These are phyloP conservation scores for Caenorhabditis inopinata DNA, from an alignment of 1,140 invertebrate genomes.

Conservation along the genomic window DNA sequence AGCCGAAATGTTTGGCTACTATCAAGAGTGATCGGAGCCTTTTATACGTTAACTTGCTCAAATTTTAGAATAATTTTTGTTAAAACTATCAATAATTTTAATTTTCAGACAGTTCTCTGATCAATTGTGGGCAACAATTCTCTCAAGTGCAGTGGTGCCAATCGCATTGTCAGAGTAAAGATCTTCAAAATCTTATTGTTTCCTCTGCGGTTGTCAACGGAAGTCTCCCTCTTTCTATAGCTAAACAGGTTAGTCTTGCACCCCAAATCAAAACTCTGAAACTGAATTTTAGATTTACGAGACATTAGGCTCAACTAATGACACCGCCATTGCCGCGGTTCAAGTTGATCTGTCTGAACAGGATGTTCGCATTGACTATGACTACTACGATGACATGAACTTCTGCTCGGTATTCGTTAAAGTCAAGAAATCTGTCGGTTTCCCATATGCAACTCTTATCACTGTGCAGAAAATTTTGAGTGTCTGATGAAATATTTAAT, in stretches of 20 bases:
- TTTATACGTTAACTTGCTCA: too few relatives aligned
- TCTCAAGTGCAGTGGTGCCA: not conserved
- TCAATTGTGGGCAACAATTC: not conserved
- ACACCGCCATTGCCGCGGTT: not conserved
- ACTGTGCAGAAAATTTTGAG: slow-evolving; percentile 6
- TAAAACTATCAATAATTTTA: too few relatives aligned
- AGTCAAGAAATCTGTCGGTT: not conserved
- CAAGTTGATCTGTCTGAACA: not conserved
- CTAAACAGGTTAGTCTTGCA: not conserved
- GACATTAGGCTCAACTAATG: not conserved
- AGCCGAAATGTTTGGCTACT: too few relatives aligned
- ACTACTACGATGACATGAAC: not conserved
- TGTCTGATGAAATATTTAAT: not conserved
- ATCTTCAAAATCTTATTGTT: not conserved
- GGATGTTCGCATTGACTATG: not conserved
- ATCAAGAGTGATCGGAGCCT: too few relatives aligned
- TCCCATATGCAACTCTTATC: not conserved
- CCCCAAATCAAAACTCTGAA: too few relatives aligned
- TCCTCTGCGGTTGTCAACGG: not conserved
- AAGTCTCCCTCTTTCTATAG: not conserved
- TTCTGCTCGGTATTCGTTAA: not conserved
- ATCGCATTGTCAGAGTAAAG: not conserved
- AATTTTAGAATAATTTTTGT: too few relatives aligned
- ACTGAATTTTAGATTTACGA: not conserved
- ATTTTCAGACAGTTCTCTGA: not conserved